Evolutionary conservation across 2,888 invertebrate genomes (phyloP).

Genomic region (Pachydiplax longipennis): DNA sequence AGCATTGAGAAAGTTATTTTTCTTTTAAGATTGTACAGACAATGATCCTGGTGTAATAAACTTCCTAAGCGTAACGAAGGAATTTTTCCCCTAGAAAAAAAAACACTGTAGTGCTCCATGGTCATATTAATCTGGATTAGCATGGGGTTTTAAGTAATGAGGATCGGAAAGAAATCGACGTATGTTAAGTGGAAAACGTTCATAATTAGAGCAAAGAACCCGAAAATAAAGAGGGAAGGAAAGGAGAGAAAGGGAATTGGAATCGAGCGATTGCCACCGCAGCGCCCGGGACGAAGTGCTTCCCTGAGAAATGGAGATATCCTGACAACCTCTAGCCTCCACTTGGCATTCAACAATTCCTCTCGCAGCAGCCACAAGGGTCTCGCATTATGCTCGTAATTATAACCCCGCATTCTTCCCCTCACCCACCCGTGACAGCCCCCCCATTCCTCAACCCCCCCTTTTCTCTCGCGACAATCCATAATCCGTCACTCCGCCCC

Average conservation of each 20-base stretch:
- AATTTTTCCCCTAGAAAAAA: too few species aligned
- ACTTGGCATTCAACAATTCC: slow-evolving; percentile 6
- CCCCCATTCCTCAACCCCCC: background rate
- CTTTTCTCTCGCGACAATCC: background rate
- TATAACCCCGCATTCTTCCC: background rate
- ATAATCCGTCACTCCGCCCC: background rate
- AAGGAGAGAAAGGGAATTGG: background rate
- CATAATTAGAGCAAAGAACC: background rate
- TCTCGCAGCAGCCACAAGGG: background rate
- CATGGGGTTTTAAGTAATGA: too few species aligned
- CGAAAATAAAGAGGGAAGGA: background rate
- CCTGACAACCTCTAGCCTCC: slow-evolving; percentile 2
- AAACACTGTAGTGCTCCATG: too few species aligned
- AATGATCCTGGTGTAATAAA: too few species aligned
- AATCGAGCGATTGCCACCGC: background rate
- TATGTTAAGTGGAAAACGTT: background rate
- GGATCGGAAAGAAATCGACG: background rate
- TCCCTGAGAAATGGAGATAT: slow-evolving; percentile 1
- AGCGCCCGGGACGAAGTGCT: background rate
- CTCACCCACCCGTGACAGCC: background rate
- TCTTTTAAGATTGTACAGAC: too few species aligned
- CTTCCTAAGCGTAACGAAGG: too few species aligned
- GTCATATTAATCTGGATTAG: too few species aligned
- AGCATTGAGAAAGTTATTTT: too few species aligned
- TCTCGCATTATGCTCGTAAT: slow-evolving; percentile 7